Base-by-base conservation (phyloP, 2,797 vertebrate species). In the Apodemus agrarius region DNA sequence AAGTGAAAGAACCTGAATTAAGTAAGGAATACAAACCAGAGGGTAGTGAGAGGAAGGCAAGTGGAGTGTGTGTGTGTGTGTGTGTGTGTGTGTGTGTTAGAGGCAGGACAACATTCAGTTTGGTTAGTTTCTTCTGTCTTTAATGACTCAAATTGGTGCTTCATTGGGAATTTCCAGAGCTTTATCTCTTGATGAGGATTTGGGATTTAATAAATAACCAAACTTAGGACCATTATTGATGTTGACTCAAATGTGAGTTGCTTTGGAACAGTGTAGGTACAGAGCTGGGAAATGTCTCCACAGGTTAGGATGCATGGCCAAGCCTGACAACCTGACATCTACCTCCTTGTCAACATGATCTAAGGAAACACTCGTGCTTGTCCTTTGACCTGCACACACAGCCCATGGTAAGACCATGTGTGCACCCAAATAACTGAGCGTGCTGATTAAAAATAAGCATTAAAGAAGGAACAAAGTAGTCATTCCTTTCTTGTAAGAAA, bases 1-100 rank as follows among this genome's bases (percentile, higher is more conserved):
- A 96, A 81, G 26, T 82, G 74, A 90, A 96, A n/a, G 52, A 91
- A 95, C 94, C 26, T 95, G 83, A 96, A 83, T 89, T 96, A 93
- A 89, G 78, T 84, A 76, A 90, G 83, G 11, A 57, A n/a, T 67
- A 2, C 31, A 8, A 17, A n/a, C 21, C 19, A 5, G 46, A 57
- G 34, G 3, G 37, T 79, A 92, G 72, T 17, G 54, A 94, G 46
- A 26, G 63, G 46, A 90, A 92, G 87, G 72, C 14, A 84, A 88
- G 57, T 72, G 65, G 46, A 1, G n/a, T n/a, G 43, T 24, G 31
- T 67, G 52, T 79, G 76, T 43, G 4, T 29, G 80, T 29, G 59
- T 63, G 59, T 65, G 61, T 12, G 7, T 81, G 34, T 84, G 37
- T 83, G 37, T 43, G 59, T 63, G 10, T 67, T 69, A 67, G 29